These are phyloP conservation scores for Limnephilus lunatus DNA, from an alignment of 2,888 invertebrate genomes.

Conservation along the genomic window DNA sequence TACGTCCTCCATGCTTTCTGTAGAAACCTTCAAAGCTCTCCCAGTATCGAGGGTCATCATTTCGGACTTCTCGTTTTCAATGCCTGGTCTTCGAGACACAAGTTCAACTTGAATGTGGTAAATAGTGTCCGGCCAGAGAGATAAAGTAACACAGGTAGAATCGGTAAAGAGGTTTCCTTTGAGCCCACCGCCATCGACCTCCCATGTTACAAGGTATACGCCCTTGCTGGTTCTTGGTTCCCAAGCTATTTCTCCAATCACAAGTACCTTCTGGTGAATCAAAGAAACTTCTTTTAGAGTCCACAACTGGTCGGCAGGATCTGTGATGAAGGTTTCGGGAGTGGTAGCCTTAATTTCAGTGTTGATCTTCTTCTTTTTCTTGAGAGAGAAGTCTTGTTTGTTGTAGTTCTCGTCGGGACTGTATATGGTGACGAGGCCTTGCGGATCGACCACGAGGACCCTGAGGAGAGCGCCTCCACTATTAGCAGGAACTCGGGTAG, in stretches of 20 bases:
- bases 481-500: conserved; percentile 81
- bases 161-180: conserved; percentile 90
- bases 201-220: conserved; percentile 90
- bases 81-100: conserved; percentile 79
- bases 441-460: conserved; percentile 83
- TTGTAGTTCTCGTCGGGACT: conserved; percentile 81
- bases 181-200: conserved; percentile 88
- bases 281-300: conserved; percentile 82
- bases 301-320: conserved; percentile 78
- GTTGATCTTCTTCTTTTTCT: conserved; percentile 74
- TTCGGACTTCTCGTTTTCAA: conserved; percentile 80
- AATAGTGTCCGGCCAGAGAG: conserved; percentile 88
- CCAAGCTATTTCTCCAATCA: conserved; percentile 86
- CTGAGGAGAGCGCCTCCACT: conserved; percentile 81
- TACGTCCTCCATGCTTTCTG: conserved; percentile 81
- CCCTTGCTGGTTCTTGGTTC: conserved; percentile 81
- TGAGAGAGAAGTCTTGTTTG: conserved; percentile 68
- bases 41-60: conserved; percentile 82
- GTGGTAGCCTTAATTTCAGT: conserved; percentile 76
- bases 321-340: conserved; percentile 74
- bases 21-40: conserved; percentile 80
- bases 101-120: conserved; percentile 88
- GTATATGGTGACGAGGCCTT: conserved; percentile 84
- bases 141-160: conserved; percentile 86
- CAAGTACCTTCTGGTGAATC: conserved; percentile 84